Evolutionary conservation across 2,888 invertebrate genomes (phyloP).

Genomic region (Lapara coniferarum): DNA sequence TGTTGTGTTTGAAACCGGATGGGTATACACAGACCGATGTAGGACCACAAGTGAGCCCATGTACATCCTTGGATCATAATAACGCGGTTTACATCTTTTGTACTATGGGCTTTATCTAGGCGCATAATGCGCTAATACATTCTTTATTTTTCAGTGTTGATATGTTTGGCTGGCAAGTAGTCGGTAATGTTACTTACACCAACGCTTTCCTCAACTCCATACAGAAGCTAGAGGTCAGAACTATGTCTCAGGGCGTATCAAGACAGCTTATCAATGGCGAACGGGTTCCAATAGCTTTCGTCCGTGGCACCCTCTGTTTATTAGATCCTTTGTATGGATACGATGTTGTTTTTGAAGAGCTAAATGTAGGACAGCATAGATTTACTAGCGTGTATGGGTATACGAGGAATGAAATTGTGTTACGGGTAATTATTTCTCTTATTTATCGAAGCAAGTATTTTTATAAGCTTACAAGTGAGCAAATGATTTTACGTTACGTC

Average conservation of each 20-base stretch:
- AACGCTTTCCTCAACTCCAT: slow-evolving; percentile 66
- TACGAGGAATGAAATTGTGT: slow-evolving; percentile 33
- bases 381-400: slow-evolving; percentile 54
- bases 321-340: slow-evolving; percentile 53
- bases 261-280: slow-evolving; percentile 35
- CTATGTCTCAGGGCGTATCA: slow-evolving; percentile 33
- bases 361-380: slow-evolving; percentile 37
- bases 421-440: slow-evolving; percentile 45
- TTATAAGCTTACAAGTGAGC: no score
- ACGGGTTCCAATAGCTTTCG: slow-evolving; percentile 32
- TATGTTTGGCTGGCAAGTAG: slow-evolving; percentile 55
- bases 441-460: no score
- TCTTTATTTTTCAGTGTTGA: slow-evolving; percentile 49
- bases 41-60: no score
- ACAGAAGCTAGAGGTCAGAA: slow-evolving; percentile 50
- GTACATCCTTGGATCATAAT: no score
- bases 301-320: slow-evolving; percentile 48
- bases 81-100: no score
- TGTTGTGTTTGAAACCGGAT: no score
- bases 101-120: no score
- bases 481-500: no score
- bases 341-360: slow-evolving; percentile 51
- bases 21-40: no score
- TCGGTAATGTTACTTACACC: slow-evolving; percentile 56
- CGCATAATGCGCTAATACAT: no score